A percentile compares a stretch with the other conserved stretches of the same genome.
phyloP scores from a whole-genome alignment of 2,113 vertebrate genomes.

The Baryphthengus martii region DNA sequence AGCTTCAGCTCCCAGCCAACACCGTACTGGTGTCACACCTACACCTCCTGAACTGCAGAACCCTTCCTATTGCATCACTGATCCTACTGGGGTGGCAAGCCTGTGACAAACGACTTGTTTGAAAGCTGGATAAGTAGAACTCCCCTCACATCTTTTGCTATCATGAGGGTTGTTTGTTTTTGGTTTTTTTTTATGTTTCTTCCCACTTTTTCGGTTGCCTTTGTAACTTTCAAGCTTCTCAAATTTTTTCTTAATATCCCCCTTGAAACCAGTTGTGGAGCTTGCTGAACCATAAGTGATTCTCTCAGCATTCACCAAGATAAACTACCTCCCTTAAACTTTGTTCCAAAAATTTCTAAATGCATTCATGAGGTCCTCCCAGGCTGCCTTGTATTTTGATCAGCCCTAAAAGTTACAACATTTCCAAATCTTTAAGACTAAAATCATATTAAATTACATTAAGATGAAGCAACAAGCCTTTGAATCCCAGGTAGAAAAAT shows the following conservation, averaged over 20 bases:
- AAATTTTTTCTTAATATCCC: not conserved
- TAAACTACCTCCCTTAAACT: not conserved
- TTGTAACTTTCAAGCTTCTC: not conserved
- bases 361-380: not conserved
- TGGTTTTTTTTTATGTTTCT: not conserved
- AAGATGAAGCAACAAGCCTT: constrained; percentile 2
- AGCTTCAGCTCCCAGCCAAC: not conserved
- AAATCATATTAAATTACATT: not conserved
- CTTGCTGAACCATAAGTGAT: not conserved
- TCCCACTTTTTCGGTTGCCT: not conserved
- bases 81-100: not conserved
- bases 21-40: not conserved
- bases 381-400: not conserved
- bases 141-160: not conserved
- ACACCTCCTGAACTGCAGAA: not conserved
- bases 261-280: not conserved
- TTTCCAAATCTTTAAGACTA: constrained; percentile 11
- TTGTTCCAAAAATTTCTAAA: constrained; percentile 10
- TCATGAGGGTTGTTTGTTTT: not conserved
- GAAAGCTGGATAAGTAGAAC: not conserved
- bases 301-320: not conserved
- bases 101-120: not conserved
- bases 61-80: not conserved
- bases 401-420: not conserved
- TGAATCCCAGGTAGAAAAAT: not conserved